Evolutionary conservation across 2,797 vertebrate species (phyloP).

Genomic region (Mormyrops boulengeri): DNA sequence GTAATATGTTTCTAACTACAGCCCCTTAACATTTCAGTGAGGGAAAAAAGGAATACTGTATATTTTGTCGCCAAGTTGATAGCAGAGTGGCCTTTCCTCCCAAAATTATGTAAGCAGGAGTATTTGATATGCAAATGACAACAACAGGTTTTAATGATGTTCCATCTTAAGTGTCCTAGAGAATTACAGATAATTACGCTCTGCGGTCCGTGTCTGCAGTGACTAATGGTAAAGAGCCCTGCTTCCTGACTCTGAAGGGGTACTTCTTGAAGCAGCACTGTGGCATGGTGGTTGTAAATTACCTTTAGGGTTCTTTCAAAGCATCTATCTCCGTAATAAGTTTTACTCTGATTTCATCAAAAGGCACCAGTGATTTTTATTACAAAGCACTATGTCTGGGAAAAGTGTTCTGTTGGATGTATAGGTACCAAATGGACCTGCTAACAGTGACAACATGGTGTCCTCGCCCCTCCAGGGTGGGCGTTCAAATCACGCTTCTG

Average conservation of each 20-base stretch:
- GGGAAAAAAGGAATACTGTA: not conserved
- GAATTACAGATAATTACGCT: conserved; percentile 14
- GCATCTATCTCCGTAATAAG: not conserved
- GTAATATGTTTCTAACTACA: not conserved
- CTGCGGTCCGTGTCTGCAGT: not conserved
- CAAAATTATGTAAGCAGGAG: not conserved
- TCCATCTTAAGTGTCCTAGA: conserved; percentile 10
- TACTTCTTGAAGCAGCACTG: not conserved
- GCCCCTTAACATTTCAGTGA: not conserved
- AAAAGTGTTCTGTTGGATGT: not conserved
- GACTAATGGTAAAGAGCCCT: not conserved
- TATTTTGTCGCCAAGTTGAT: not conserved
- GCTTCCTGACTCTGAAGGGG: conserved; percentile 6
- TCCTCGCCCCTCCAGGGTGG: not conserved
- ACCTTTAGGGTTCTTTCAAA: not conserved
- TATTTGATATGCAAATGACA: conserved; percentile 9
- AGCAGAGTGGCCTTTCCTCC: not conserved
- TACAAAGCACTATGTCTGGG: not conserved
- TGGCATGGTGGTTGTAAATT: not conserved
- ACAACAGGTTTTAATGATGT: conserved; percentile 8
- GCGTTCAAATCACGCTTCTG: not conserved
- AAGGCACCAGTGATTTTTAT: not conserved
- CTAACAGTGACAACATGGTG: not conserved
- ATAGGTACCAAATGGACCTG: not conserved
- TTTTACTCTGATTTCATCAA: conserved; percentile 8